phyloP scores from a whole-genome alignment of 2,113 vertebrate genomes.

The Tenebrosternarchus preto region DNA sequence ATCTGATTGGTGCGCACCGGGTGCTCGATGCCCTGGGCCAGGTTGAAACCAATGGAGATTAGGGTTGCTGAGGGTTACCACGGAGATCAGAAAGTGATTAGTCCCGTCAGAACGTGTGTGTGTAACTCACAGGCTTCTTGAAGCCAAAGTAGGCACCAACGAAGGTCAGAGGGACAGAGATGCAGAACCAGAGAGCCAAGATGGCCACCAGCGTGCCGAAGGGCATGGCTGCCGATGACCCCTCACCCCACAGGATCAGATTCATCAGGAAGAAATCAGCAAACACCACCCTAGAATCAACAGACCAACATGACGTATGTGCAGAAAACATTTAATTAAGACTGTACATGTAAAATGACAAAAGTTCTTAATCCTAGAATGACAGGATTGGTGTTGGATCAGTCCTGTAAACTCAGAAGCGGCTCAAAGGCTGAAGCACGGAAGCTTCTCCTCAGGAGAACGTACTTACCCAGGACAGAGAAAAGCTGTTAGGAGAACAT shows the following conservation, averaged over 20 bases:
- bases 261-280: conserved; percentile 96
- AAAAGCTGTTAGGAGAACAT: conserved; percentile 75
- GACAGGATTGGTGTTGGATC: too few relatives aligned
- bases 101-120: not conserved
- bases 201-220: conserved; percentile 92
- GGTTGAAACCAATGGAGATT: not conserved
- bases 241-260: conserved; percentile 92
- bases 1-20: conserved; percentile 95
- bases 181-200: conserved; percentile 93
- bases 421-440: too few relatives aligned
- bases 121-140: conserved; percentile 85
- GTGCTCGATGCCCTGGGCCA: conserved; percentile 87
- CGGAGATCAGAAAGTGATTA: too few relatives aligned
- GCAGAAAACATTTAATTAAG: too few relatives aligned
- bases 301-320: too few relatives aligned
- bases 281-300: conserved; percentile 88
- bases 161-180: conserved; percentile 90
- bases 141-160: conserved; percentile 93
- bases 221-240: conserved; percentile 90
- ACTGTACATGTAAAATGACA: too few relatives aligned
- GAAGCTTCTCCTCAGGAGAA: too few relatives aligned
- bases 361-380: too few relatives aligned
- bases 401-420: too few relatives aligned
- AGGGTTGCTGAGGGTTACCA: too few relatives aligned
- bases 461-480: conserved; percentile 75